Base-by-base conservation (phyloP, 1,140 invertebrate genomes). In the Pygmarrhopalites habei region DNA sequence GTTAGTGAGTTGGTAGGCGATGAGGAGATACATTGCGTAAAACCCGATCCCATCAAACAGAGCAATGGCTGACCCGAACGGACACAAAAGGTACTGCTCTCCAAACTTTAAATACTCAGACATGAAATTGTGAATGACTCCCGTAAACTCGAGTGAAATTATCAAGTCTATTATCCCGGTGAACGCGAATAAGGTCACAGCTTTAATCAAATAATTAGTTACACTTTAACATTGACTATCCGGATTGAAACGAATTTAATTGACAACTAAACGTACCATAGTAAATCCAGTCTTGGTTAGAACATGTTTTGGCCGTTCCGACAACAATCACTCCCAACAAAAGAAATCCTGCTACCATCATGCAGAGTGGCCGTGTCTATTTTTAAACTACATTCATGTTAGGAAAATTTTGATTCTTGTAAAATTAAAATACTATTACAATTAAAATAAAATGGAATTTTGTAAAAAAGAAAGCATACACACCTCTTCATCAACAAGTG, bases 11-110 rank as follows among this genome's bases (percentile, higher is more conserved):
- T 46, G 62, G 41, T 62, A 61, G 29, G 52, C 62, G 17, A 71
- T 44, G 26, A 53, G 15, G 17, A 68, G 62, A 47, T 71, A 71
- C 66, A 71, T 71, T 43, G 44, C 17, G 41, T 47, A 62, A 47
- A 71, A 68, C 14, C 69, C 69, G 56, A 64, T 62, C 19, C 65
- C 69, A 44, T 71, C 69, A 56, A 71, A 71, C 2, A 68, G 35
- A n/a, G 63, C 52, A 23, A 71, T 68, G 5, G 66, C 69, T 43
- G 59, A 57, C 35, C 67, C 69, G 52, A 49, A 71, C 1, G 64
- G 32, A 26, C 57, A 65, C 17, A 35, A 26, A 26, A 71, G 58
- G 51, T 71, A 71, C 12, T 66, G 63, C 53, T 71, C 69, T 19
- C 66, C 69, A 29, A 68, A 43, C 29, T 68, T 65, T 44, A 71